Evolutionary conservation across 2,888 invertebrate species (phyloP), one percentile per base, ranked within the genome.

Genomic region (Dendrolimus houi): DNA sequence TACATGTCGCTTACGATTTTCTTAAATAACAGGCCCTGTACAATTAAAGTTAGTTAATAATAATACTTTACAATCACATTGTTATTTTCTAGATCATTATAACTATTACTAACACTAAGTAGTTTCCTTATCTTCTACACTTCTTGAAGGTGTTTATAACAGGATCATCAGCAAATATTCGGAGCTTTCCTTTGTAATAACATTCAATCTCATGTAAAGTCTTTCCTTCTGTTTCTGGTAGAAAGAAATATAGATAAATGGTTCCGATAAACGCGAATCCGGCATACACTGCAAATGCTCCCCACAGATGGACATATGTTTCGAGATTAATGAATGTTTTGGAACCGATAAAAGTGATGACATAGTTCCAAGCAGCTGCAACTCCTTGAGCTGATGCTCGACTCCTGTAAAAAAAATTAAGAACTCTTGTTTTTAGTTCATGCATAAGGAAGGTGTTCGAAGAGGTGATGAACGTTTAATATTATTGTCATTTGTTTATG

Each of bases 201-300:
- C 77, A 72, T 68, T 92, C 92, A 12, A 92, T 92, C 64, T 92
- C 90, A 71, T 88, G 85, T 10, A 92, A 77, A 0, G 83, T 75
- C 57, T 84, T 88, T 0, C 91, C 91, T 79, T 93, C 92, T 0
- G 93, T 92, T 72, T 93, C 92, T 47, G 92, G 92, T 60, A 92
- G 69, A 59, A 83, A 85, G 68, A 91, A 88, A 70, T 91, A 92
- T 6, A 92, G 74, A 60, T 87, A 91, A 9, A 92, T 65, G 2
- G 91, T 81, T 41, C 92, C 92, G 0, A 84, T 55, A 54, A 86
- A 81, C 12, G 85, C 85, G 54, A 91, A 84, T 1, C 64, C 69
- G 6, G 92, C 87, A 66, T 92, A 92, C 0, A 91, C 75, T 8
- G 86, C 90, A 62, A 92, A 91, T 0, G 91, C 75, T 1, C 92